Base-by-base conservation (phyloP, 2,797 vertebrate species). In the Sebastes glaucus region DNA sequence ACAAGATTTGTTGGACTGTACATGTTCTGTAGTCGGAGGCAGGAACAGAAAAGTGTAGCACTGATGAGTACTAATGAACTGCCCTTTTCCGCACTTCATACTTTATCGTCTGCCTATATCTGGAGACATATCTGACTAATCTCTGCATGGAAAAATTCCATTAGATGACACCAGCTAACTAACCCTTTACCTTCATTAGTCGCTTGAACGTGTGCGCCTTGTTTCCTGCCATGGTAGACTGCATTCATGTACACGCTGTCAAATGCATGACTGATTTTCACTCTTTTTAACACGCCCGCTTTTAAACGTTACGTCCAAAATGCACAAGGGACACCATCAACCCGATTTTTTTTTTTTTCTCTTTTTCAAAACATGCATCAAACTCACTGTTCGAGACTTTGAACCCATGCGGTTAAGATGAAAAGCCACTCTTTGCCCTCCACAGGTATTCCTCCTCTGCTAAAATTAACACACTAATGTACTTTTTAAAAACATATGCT, bases 401-500 rank as follows among this genome's bases (percentile, higher is more conserved):
- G 10, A 80, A 60, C 11, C 23, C 20, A 57, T 71, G 33, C 28
- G 11, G 11, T 63, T 65, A 6, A 61, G 14, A 77, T 74, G 23
- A 71, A 77, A 71, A 55, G 11, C 2, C 5, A 25, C 27, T 59
- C 10, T 30, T 38, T 23, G 8, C 20, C 49, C 60, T 65, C 57
- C n/a, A 6, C 28, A 30, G 56, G 56, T 32, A 60, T 62, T 75
- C 59, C 23, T 69, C 46, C 20, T 7, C 18, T 30, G 13, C 20
- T 13, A 32, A 76, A 84, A 84, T 79, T 9, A 87, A 62, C 53
- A 38, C 1, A 6, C 16, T 69, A 61, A 67, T 71, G 64, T 68
- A 46, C 27, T 73, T 63, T 35, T 35, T 71, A 60, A 83, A 74
- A 70, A 57, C n/a, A 75, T 42, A 76, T 84, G 64, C 52, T 65